phyloP scores from a whole-genome alignment of 2,113 vertebrate species.

The Calidris pygmaea region DNA sequence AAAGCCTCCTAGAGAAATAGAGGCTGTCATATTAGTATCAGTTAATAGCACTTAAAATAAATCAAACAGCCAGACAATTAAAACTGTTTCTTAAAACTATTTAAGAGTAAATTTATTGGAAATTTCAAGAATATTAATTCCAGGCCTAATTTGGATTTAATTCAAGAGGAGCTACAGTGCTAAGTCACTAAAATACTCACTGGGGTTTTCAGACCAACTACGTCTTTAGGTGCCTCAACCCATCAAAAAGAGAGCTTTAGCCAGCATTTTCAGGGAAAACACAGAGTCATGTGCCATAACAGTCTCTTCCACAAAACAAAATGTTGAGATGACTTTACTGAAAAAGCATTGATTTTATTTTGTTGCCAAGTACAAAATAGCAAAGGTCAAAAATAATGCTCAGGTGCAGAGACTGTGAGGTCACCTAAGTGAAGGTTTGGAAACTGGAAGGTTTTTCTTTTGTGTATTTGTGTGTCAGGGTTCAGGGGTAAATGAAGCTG shows the following conservation, averaged over 20 bases:
- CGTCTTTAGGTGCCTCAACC: neutral
- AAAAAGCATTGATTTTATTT: conserved; percentile 30
- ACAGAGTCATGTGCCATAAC: neutral
- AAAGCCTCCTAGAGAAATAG: neutral
- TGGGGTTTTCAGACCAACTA: neutral
- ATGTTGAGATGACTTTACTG: neutral
- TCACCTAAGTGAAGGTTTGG: neutral
- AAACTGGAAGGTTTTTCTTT: neutral
- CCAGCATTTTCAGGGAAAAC: neutral
- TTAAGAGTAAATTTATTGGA: neutral
- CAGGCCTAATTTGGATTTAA: neutral
- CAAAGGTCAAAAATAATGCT: conserved; percentile 28
- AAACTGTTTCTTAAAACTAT: neutral
- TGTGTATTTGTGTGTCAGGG: neutral
- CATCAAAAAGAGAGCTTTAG: neutral
- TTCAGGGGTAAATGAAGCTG: neutral
- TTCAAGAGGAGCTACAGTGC: neutral
- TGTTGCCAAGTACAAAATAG: conserved; percentile 32
- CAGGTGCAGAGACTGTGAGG: neutral
- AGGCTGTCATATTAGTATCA: neutral
- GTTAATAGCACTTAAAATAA: neutral
- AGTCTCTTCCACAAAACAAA: neutral
- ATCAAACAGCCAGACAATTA: neutral
- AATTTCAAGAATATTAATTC: neutral
- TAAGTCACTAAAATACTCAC: neutral